Evolutionary conservation across 2,113 vertebrate genomes (phyloP).

Genomic region (Megaceryle maxima): DNA sequence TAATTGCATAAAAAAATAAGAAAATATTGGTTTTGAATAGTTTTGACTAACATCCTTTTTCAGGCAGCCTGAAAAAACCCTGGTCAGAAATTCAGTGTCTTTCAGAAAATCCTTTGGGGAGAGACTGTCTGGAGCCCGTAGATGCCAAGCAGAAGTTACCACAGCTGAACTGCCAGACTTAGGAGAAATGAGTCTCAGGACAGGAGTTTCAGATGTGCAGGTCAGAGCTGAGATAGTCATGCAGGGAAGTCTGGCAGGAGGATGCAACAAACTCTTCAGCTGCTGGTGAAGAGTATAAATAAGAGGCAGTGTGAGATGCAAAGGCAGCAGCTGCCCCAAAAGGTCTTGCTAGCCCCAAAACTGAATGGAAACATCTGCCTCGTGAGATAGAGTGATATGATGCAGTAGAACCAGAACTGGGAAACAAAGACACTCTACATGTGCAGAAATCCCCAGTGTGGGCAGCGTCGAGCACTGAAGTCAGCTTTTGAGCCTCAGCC

Average conservation of each 20-base stretch:
- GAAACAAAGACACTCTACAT: not conserved
- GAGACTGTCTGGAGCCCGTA: conserved; percentile 31
- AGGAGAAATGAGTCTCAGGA: not conserved
- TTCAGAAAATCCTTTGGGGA: conserved; percentile 11
- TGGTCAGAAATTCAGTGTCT: not conserved
- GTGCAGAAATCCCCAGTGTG: fast-evolving
- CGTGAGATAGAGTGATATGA: fast-evolving
- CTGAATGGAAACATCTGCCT: not conserved
- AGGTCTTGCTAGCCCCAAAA: not conserved
- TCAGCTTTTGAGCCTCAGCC: not conserved
- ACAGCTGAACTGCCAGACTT: not conserved
- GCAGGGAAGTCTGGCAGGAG: not conserved
- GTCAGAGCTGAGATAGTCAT: not conserved
- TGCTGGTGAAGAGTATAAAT: not conserved
- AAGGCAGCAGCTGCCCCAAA: not conserved
- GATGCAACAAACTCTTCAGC: not conserved
- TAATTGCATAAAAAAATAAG: conserved; percentile 1
- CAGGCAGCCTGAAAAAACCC: not conserved
- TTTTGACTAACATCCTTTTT: not conserved
- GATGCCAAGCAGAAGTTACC: not conserved
- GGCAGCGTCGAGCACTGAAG: fast-evolving
- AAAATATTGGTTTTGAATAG: not conserved
- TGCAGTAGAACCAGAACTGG: not conserved
- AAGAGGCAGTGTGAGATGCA: not conserved
- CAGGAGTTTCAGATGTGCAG: not conserved